These are phyloP conservation scores for Axis porcinus DNA, from an alignment of 2,113 vertebrate species.

Conservation along the genomic window DNA sequence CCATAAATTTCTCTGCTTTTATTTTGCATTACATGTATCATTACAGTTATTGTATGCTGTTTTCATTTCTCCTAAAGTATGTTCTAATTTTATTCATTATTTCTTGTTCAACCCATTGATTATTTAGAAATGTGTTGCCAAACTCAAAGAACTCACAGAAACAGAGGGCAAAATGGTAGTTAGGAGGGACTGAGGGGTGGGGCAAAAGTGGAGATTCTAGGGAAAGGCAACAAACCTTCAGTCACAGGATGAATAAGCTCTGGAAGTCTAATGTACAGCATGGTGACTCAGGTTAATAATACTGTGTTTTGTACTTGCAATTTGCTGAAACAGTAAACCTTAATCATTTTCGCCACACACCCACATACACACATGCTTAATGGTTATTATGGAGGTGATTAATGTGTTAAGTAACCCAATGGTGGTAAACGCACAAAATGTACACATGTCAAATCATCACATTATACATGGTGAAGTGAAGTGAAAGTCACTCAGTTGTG, in stretches of 20 bases:
- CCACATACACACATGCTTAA: not conserved
- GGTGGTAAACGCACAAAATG: not conserved
- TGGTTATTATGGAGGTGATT: not conserved
- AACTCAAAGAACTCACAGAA: not conserved
- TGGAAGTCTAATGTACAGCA: not conserved
- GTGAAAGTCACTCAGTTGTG: not conserved
- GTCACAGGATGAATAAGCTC: not conserved
- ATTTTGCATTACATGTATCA: not conserved
- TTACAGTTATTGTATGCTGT: not conserved
- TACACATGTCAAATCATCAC: not conserved
- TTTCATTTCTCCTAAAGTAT: not conserved
- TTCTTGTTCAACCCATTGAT: not conserved
- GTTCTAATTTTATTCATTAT: not conserved
- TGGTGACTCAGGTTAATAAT: not conserved
- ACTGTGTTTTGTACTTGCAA: not conserved
- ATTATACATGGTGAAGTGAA: not conserved
- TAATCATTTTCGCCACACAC: not conserved
- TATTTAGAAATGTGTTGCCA: not conserved
- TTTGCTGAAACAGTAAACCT: not conserved
- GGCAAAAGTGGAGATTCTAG: not conserved
- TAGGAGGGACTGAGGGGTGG: not conserved
- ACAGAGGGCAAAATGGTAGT: not conserved
- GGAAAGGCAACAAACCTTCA: not conserved
- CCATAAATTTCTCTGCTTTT: not conserved
- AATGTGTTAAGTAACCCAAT: not conserved